Evolutionary conservation across 53 echinoderm and acorn worm species (phyloP).

Genomic region (Actinopyga echinites): DNA sequence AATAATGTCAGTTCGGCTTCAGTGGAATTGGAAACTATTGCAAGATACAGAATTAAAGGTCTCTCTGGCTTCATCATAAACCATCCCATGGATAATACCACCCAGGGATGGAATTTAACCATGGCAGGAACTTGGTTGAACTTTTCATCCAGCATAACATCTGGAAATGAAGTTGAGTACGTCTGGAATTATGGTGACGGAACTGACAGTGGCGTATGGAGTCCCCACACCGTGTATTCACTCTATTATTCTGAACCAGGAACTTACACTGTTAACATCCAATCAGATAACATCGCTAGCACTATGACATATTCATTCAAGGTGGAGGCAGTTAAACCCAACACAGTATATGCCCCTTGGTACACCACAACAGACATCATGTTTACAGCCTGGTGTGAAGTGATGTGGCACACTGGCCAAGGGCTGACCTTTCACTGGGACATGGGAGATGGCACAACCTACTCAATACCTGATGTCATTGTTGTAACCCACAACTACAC

Average conservation of each 20-base stretch:
- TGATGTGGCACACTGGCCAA: conserved; percentile 74
- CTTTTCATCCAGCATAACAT: conserved; percentile 57
- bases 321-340: conserved; percentile 72
- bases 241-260: conserved; percentile 64
- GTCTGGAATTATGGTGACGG: conserved; percentile 75
- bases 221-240: conserved; percentile 40
- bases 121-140: conserved; percentile 78
- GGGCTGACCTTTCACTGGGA: conserved; percentile 72
- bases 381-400: conserved; percentile 61
- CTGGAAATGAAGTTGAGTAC: conserved; percentile 76
- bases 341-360: conserved; percentile 47
- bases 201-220: conserved; percentile 51
- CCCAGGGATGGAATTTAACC: conserved; percentile 68
- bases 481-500: conserved; percentile 58
- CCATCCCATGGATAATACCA: conserved; percentile 65
- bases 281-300: conserved; percentile 82
- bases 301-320: conserved; percentile 57
- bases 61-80: conserved; percentile 59
- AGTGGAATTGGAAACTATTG: conserved; percentile 59
- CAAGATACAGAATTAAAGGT: conserved; percentile 70
- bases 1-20: conserved; percentile 66
- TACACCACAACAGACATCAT: conserved; percentile 67
- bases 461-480: conserved; percentile 39
- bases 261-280: conserved; percentile 57
- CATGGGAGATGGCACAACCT: conserved; percentile 65